These are phyloP conservation scores for Otis tarda DNA, from an alignment of 2,113 vertebrate genomes.

Conservation along the genomic window DNA sequence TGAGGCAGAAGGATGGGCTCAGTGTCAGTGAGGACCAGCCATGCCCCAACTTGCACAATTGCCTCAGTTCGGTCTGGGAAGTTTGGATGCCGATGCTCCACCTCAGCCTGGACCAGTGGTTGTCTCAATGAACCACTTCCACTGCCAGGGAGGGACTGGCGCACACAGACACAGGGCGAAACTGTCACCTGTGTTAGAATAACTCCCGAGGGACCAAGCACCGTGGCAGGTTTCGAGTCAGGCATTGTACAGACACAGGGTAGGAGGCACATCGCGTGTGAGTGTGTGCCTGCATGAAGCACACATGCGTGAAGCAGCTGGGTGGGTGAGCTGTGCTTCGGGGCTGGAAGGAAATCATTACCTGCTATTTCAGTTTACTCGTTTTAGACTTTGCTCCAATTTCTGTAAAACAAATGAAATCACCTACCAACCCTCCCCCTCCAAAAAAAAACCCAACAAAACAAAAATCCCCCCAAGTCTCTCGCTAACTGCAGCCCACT, in stretches of 20 bases:
- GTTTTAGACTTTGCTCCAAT: neutral
- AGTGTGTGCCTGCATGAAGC: neutral
- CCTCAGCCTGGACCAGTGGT: neutral
- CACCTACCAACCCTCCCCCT: neutral
- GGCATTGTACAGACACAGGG: neutral
- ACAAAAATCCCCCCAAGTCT: neutral
- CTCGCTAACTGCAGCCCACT: neutral
- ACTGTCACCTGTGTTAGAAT: neutral
- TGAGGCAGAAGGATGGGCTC: neutral
- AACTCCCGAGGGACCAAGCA: neutral
- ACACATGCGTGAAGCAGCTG: neutral
- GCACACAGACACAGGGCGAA: neutral
- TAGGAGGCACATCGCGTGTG: neutral
- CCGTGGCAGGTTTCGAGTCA: rapidly evolving
- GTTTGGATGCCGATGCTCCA: neutral
- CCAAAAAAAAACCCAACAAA: neutral
- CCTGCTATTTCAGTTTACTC: neutral
- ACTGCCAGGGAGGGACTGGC: neutral
- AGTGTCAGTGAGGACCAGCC: neutral
- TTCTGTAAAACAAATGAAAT: neutral
- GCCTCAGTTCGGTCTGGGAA: neutral
- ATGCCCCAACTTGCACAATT: neutral
- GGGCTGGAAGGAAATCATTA: neutral
- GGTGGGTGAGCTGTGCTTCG: neutral
- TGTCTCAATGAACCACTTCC: neutral